These are phyloP conservation scores for Cydia strobilella DNA, from an alignment of 1,140 invertebrate species.

Conservation along the genomic window DNA sequence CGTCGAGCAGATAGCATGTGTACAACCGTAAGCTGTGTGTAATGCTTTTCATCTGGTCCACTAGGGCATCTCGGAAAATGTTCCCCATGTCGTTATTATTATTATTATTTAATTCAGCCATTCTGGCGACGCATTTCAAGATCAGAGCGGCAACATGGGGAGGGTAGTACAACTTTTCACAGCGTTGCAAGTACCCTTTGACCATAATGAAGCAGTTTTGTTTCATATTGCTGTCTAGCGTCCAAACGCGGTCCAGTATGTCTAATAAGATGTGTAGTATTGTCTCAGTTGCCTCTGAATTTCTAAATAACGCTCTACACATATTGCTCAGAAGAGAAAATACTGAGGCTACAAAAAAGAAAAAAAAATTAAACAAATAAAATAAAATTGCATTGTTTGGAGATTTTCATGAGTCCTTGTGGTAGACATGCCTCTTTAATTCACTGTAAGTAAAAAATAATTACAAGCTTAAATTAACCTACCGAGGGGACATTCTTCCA, in stretches of 20 bases:
- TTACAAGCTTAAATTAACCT: conserved; percentile 40
- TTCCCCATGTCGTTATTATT: conserved; percentile 44
- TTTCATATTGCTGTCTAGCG: conserved; percentile 45
- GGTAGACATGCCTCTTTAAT: not conserved
- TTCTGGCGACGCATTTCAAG: conserved; percentile 62
- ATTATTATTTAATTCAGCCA: conserved; percentile 49
- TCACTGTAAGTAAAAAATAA: not conserved
- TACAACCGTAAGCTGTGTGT: conserved; percentile 64
- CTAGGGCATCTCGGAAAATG: conserved; percentile 47
- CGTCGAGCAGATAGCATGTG: conserved; percentile 61
- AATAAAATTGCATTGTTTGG: not conserved
- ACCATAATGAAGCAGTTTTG: conserved; percentile 72
- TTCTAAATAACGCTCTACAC: conserved; percentile 60
- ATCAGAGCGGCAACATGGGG: conserved; percentile 57
- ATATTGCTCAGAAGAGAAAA: conserved; percentile 63
- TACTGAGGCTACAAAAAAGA: conserved; percentile 52
- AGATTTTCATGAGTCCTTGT: not conserved
- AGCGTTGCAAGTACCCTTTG: conserved; percentile 59
- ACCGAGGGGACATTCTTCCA: conserved; percentile 58
- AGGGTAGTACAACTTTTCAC: conserved; percentile 58
- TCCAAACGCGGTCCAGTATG: conserved; percentile 58
- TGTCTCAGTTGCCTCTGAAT: conserved; percentile 51
- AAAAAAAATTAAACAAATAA: conserved; percentile 11
- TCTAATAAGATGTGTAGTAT: conserved; percentile 52
- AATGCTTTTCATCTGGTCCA: conserved; percentile 51